Evolutionary conservation across 1,140 invertebrate genomes (phyloP).

Genomic region (Harpegnathos saltator): DNA sequence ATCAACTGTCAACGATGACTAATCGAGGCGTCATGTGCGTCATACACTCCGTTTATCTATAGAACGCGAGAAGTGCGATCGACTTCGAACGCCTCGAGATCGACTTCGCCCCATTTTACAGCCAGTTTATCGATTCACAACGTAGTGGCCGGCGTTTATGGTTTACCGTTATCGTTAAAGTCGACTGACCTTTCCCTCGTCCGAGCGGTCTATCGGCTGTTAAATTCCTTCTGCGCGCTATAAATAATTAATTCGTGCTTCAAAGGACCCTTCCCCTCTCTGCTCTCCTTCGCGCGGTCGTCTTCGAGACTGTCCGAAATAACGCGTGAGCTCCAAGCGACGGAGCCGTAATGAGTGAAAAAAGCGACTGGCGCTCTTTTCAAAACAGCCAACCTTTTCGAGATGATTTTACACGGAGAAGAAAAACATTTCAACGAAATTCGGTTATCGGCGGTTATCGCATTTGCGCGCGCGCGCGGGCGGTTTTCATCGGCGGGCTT

Average conservation of each 20-base stretch:
- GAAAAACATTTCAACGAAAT: slow-evolving; percentile 2
- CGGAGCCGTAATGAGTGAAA: no score
- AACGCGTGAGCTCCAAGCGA: no score
- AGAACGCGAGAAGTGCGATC: slow-evolving; percentile 18
- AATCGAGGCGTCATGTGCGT: slow-evolving; percentile 33
- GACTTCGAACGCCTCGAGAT: slow-evolving; percentile 32
- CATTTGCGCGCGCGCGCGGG: background rate
- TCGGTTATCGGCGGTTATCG: slow-evolving; percentile 30
- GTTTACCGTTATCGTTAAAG: slow-evolving; percentile 11
- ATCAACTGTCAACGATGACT: slow-evolving; percentile 8
- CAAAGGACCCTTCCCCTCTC: background rate
- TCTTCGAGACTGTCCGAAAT: background rate
- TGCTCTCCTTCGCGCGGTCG: background rate
- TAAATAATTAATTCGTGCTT: slow-evolving; percentile 32
- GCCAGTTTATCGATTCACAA: slow-evolving; percentile 2
- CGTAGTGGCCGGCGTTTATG: background rate
- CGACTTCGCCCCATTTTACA: slow-evolving; percentile 21
- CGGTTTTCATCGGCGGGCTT: slow-evolving; percentile 25
- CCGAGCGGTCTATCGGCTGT: slow-evolving; percentile 6
- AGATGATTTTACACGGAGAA: no score
- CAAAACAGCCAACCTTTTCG: no score
- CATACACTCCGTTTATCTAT: slow-evolving; percentile 43
- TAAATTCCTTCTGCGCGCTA: slow-evolving; percentile 5
- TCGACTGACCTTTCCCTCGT: background rate
- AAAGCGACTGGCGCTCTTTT: no score